Evolutionary conservation across 2,888 invertebrate species (phyloP).

Genomic region (Tenthredo livida): DNA sequence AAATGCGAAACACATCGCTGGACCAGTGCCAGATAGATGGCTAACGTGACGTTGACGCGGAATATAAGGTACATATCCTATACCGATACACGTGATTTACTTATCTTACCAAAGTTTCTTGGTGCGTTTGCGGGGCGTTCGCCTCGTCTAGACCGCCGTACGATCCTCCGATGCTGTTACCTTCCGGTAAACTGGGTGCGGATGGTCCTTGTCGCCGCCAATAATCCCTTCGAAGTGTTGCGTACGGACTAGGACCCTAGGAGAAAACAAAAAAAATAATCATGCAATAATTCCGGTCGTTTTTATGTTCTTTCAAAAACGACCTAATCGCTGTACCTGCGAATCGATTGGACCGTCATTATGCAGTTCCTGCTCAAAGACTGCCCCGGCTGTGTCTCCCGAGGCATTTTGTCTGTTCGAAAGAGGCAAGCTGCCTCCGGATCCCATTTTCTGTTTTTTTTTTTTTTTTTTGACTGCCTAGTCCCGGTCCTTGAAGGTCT

Average conservation of each 20-base stretch:
- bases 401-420: not conserved
- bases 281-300: conserved; percentile 54
- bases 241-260: conserved; percentile 66
- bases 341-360: conserved; percentile 37
- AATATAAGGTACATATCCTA: not conserved
- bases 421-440: conserved; percentile 43
- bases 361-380: not conserved
- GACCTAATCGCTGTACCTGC: not conserved
- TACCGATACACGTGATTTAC: conserved; percentile 16
- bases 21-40: conserved; percentile 15
- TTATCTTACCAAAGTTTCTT: conserved; percentile 67
- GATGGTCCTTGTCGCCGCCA: conserved; percentile 66
- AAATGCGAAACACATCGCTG: conserved; percentile 18
- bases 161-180: conserved; percentile 50
- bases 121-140: conserved; percentile 58
- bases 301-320: conserved; percentile 38
- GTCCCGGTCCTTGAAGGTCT: not conserved
- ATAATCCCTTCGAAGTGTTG: conserved; percentile 64
- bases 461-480: not conserved
- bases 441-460: conserved; percentile 38
- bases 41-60: not conserved
- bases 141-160: conserved; percentile 11
- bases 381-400: not conserved
- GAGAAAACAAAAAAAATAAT: not conserved
- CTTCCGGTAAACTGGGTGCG: conserved; percentile 64